Percentiles rank a stretch among this genome's conserved stretches.
Conservation (phyloP, 2,113 vertebrate species). For the Halichoeres trimaculatus region DNA sequence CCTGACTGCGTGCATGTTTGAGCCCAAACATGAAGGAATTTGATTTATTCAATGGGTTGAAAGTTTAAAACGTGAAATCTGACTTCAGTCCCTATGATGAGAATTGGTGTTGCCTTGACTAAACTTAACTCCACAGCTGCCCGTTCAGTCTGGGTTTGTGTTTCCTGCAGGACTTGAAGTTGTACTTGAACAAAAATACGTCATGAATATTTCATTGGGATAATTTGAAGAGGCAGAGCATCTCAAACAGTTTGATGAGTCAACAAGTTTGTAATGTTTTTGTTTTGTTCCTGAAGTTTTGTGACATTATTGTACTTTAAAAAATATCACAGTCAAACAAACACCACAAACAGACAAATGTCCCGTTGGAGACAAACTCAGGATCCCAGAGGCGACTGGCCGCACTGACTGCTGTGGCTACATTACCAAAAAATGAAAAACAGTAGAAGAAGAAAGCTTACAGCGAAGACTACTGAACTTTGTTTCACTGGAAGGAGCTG, state of each 20-base stretch:
- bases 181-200: neutral
- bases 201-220: neutral
- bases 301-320: neutral
- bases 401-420: neutral
- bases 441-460: neutral
- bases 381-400: conserved; percentile 29
- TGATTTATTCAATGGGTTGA: no score
- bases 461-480: conserved; percentile 21
- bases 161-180: neutral
- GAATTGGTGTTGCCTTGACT: neutral
- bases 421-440: conserved; percentile 3
- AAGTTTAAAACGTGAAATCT: no score
- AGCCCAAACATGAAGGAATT: no score
- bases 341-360: neutral
- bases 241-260: neutral
- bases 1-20: no score
- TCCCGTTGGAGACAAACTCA: neutral
- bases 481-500: conserved; percentile 13
- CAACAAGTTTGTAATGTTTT: neutral
- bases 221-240: neutral
- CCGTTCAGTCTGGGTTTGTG: neutral
- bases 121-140: neutral
- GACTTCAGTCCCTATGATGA: no score
- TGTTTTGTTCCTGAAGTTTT: neutral
- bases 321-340: neutral